Evolutionary conservation across 1,140 invertebrate species (phyloP).

Genomic region (Bradysia coprophila): DNA sequence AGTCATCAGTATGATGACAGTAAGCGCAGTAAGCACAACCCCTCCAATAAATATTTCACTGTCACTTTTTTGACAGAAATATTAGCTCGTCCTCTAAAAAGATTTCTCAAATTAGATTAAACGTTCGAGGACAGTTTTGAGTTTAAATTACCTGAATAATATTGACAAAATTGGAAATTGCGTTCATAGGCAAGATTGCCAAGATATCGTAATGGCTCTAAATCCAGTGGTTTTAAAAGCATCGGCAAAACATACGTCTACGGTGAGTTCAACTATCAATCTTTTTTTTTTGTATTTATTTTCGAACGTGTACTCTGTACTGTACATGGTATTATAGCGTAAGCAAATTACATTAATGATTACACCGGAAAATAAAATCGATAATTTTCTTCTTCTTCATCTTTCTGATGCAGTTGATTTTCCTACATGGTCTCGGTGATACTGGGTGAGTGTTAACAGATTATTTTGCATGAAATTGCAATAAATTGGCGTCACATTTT

Average conservation of each 20-base stretch:
- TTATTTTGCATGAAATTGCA: neutral
- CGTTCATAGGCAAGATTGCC: neutral
- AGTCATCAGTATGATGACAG: no score
- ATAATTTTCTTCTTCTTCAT: slow-evolving; percentile 5
- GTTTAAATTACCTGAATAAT: no score
- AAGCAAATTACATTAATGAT: neutral
- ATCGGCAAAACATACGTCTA: slow-evolving; percentile 57
- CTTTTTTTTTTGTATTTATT: neutral
- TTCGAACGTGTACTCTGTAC: neutral
- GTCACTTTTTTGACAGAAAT: no score
- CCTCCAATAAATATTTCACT: no score
- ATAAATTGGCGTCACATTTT: neutral
- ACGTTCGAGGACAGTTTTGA: no score
- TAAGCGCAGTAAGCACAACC: no score
- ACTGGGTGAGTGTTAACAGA: slow-evolving; percentile 34
- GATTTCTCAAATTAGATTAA: no score
- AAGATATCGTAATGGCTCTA: slow-evolving; percentile 27
- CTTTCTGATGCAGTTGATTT: slow-evolving; percentile 39
- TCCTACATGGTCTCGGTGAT: slow-evolving; percentile 46
- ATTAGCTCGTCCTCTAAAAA: no score
- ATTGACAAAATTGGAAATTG: slow-evolving; percentile 3
- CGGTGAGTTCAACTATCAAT: slow-evolving; percentile 32
- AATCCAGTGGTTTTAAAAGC: slow-evolving; percentile 56
- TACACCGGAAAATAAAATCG: neutral
- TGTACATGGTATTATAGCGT: slow-evolving; percentile 7